Conservation (phyloP, 2,113 vertebrate species). For the Chauna torquata region DNA sequence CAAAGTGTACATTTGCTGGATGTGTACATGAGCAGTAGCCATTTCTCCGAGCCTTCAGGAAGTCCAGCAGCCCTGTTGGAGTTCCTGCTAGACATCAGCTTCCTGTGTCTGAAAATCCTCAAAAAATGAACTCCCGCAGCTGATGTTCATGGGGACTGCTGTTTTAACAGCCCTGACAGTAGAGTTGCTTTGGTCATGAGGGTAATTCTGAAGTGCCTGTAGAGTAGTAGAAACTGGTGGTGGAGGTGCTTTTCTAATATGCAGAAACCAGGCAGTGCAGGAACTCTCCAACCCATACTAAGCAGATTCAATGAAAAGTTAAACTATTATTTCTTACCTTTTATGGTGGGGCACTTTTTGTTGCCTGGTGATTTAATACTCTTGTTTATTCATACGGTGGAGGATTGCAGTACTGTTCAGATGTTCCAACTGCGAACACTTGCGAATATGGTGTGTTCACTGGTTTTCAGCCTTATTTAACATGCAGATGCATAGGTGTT, state of each 20-base stretch:
- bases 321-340: neutral
- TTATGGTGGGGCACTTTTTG: neutral
- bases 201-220: neutral
- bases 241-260: neutral
- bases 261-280: neutral
- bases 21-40: fast-evolving
- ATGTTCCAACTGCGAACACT: neutral
- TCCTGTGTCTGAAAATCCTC: neutral
- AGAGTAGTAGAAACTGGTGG: neutral
- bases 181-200: neutral
- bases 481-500: neutral
- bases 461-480: neutral
- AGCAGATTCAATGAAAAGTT: neutral
- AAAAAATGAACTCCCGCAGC: neutral
- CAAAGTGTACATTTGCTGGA: neutral
- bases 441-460: neutral
- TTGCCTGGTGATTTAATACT: neutral
- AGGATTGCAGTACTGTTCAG: neutral
- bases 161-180: neutral
- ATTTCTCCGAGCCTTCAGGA: neutral
- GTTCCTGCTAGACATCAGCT: neutral
- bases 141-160: neutral
- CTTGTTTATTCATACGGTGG: neutral
- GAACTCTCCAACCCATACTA: neutral
- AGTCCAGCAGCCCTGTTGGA: neutral